Base-by-base conservation (phyloP, 2,888 invertebrate species). In the Noctua janthina region DNA sequence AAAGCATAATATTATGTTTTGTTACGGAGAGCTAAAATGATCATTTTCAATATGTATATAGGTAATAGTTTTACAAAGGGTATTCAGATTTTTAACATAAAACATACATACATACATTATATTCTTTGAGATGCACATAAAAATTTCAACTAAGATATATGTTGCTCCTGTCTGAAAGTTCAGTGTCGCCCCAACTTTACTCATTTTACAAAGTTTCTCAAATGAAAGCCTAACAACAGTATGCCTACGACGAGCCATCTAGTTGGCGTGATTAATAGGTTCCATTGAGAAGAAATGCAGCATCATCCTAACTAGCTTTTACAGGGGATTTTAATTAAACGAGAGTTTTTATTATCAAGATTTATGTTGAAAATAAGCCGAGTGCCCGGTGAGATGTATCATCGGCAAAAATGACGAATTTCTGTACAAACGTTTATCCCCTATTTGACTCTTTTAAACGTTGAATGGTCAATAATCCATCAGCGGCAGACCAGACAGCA, bases 211-310 rank as follows among this genome's bases (percentile, higher is more conserved):
- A 86, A 89, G 81, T 80, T 83, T 80, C 76, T 79, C 84, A 86
- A 89, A 91, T 88, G 87, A 89, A 88, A 80, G 86, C 64, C 70
- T 69, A 75, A 83, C 74, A 84, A 78, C 74, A 68, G 80, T 76
- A 69, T 70, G 81, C 79, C 76, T 84, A 82, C 81, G 82, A 54
- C 76, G 83, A 83, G 79, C 74, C 69, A 76, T 76, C 70, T 81
- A 82, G 73, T 78, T 77, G 73, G 35, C 73, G 89, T 92, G 92
- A 92, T 92, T 91, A 91, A 92, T 92, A 87, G 86, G 79, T 76
- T 71, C 73, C 79, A 86, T 84, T 76, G 51, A 76, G 62, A 81
- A 87, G 67, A 72, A 74, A 29, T 70, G 87, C 88, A 46, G 23
- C 74, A 82, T 91, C 91, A 91, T 68, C 46, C 72, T 15, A 74